Evolutionary conservation across 2,888 invertebrate species (phyloP), one percentile per base, ranked within the genome.

Genomic region (Lissonota sp.): DNA sequence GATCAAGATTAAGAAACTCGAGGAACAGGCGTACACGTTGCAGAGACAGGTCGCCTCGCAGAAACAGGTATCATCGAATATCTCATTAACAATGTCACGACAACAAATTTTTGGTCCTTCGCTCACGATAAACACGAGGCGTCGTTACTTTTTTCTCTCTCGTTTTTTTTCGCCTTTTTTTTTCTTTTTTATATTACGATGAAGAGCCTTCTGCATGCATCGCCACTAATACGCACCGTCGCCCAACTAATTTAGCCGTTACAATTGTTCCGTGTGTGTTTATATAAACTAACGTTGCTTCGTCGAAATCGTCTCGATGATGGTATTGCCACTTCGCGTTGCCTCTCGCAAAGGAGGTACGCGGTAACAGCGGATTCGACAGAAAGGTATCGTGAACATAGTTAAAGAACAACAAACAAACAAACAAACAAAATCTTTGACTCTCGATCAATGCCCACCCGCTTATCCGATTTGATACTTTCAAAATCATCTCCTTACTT

Each of bases 1-100:
- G 75, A 95, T 98, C 64, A 98, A 98, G 93, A 98, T 99, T 83
- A 98, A 98, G 90, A 97, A 97, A 92, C 93, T 99, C 66, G 99
- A 99, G 90, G 99, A 99, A 86, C 97, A 97, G 91, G 97, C 98
- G 86, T 97, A 97, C 89, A 97, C 97, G 90, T 93, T 99, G 58
- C 98, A 98, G 93, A 98, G 98, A 90, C 98, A 98, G 92, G 95
- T 97, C 83, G 97, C 97, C 0, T 96, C 95, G 75, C 97, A 97
- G 89, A 97, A 97, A 93, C 96, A 96, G 94, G 95, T 94, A 75
- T 93, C 84, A 76, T 73, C 80, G 84, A 76, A 73, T 85, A 75
- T 83, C 62, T 53, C 46, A 63, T 42, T 46, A 46, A 39, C 39
- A 37, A 57, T 57, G 42, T 60, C 12, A 26, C 37, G 26, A 39